Evolutionary conservation across 2,113 vertebrate genomes (phyloP), one percentile per base, ranked within the genome.

Genomic region (Gadus macrocephalus): DNA sequence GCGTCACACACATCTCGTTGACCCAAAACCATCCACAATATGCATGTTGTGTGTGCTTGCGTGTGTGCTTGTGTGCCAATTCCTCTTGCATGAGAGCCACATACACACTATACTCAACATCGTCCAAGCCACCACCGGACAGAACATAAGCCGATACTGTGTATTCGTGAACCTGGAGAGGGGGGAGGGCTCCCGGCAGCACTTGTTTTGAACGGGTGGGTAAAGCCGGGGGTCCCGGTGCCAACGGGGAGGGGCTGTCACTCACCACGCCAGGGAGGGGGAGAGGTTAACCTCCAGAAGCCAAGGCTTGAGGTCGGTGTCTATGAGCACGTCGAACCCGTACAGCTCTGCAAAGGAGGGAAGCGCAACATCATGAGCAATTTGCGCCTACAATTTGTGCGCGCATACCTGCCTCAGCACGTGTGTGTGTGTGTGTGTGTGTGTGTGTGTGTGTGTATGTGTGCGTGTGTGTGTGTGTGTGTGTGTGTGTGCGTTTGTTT

Each of bases 271-370:
- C 81, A 98, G 68, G 12, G 97, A 99, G 67, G 97, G 97, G 53
- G 97, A 99, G 3, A 98, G 92, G 83, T 99, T 99, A 78, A 98
- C 97, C 90, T 99, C 97, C 83, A 99, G 86, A 72, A 99, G 90
- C 96, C 97, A 99, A 17, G 97, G 96, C 85, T 98, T 98, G 78
- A 99, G 93, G 78, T 93, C 93, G 61, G 95, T 91, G 91, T 99
- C 97, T 49, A 98, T 95, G 70, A 98, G 95, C 76, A 99, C 97
- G 74, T 99, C 97, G 89, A 99, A 98, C 53, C 97, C 97, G 83
- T 98, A 99, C 1, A 98, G 93, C 75, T 99, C 97, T 98, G 87
- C 76, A 86, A 90, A 90, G 56, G 62, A 22, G 75, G 58, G 42
- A 85, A 62, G 81, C 76, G 84, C 59, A 80, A 27, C 12, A 27